A percentile compares a stretch with the other conserved stretches of the same genome.
Conservation (phyloP, 2,797 vertebrate species). For the Sebastes hopkinsi region DNA sequence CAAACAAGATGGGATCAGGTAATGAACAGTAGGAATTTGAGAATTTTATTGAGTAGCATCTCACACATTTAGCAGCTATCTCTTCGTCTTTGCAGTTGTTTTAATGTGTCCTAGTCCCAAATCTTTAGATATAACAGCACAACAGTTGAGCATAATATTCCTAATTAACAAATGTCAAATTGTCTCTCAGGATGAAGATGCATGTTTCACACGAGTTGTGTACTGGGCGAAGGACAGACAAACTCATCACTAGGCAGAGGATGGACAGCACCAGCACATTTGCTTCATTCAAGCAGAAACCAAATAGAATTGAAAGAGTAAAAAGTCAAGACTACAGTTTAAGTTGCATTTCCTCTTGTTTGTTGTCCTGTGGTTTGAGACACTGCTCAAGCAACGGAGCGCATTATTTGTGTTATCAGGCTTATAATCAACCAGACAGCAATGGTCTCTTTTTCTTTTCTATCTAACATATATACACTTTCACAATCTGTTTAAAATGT, state of each 20-base stretch:
- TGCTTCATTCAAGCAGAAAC: background rate
- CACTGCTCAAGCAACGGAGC: background rate
- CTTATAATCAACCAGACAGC: background rate
- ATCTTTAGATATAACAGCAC: background rate
- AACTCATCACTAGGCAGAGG: background rate
- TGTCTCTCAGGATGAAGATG: constrained; percentile 20
- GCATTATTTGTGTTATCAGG: background rate
- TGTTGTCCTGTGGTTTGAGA: background rate
- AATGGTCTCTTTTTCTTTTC: background rate
- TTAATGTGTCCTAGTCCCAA: background rate
- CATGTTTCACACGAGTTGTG: constrained; percentile 29
- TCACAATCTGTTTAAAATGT: background rate
- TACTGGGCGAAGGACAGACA: background rate
- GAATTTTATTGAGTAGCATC: background rate
- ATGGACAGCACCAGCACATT: background rate
- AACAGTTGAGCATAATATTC: background rate
- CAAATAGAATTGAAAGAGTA: background rate
- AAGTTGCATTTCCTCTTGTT: background rate
- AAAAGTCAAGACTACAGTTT: background rate
- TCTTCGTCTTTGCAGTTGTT: background rate
- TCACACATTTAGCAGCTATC: background rate
- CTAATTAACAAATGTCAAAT: background rate
- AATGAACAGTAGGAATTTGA: background rate
- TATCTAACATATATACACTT: background rate
- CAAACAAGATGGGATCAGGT: constrained; percentile 13